Evolutionary conservation across 92 coral and sea anemone species (phyloP).

Genomic region (Phenganax stokvisi): DNA sequence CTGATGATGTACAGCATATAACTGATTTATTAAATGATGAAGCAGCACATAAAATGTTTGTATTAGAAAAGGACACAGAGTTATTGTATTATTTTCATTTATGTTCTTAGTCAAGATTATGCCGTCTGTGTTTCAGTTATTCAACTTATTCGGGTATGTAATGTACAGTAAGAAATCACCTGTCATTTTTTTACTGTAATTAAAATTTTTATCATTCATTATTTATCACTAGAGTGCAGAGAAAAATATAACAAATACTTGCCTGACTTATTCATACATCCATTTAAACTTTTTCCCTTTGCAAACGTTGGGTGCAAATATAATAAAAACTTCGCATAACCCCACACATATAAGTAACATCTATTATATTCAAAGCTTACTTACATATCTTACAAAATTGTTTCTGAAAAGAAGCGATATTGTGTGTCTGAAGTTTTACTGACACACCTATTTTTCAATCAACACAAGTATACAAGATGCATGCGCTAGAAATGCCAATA

Average conservation of each 20-base stretch:
- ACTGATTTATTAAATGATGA: neutral
- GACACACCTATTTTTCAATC: neutral
- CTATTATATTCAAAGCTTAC: too few species aligned
- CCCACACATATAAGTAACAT: neutral
- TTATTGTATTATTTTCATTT: too few species aligned
- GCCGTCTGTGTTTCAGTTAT: neutral
- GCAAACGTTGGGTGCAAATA: neutral
- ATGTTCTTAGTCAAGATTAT: neutral
- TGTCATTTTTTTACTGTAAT: conserved; percentile 13
- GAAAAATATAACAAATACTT: conserved; percentile 2
- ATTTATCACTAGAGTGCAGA: conserved; percentile 26
- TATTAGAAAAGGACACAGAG: neutral
- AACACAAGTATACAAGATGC: neutral
- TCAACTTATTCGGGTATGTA: neutral
- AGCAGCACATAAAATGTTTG: conserved; percentile 1
- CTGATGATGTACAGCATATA: neutral
- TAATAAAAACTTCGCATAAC: conserved; percentile 4
- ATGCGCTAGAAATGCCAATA: too few species aligned
- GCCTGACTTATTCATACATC: neutral
- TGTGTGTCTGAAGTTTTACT: neutral
- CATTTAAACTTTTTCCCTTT: neutral
- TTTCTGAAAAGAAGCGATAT: neutral
- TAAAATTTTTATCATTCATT: conserved; percentile 20
- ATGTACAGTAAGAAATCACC: conserved; percentile 21
- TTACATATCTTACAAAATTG: too few species aligned